A percentile compares a stretch with the other conserved stretches of the same genome.
Evolutionary conservation across 2,888 invertebrate genomes (phyloP).

Genomic region (Nysson spinosus): DNA sequence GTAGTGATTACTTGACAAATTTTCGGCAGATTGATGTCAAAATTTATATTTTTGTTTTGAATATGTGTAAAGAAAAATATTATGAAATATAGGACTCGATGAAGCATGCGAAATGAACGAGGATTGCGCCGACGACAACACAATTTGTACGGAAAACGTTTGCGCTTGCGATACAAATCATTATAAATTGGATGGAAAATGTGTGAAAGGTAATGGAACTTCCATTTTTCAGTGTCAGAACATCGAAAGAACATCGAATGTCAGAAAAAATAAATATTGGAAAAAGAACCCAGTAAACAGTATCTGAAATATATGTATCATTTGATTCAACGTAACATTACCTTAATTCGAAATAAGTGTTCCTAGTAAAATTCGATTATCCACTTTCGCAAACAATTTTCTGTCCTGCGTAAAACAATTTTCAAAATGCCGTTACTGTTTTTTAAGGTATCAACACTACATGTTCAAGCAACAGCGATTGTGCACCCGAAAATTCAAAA

Average conservation of each 20-base stretch:
- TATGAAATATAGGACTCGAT: conserved; percentile 47
- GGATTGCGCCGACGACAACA: conserved; percentile 45
- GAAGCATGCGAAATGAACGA: conserved; percentile 44
- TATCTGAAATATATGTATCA: too few species aligned
- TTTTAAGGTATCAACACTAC: conserved; percentile 51
- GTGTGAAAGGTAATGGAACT: conserved; percentile 51
- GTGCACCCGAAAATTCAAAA: conserved; percentile 38
- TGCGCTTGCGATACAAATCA: conserved; percentile 52
- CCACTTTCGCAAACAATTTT: too few species aligned
- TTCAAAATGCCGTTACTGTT: not conserved
- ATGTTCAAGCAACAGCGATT: conserved; percentile 41
- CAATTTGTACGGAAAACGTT: conserved; percentile 33
- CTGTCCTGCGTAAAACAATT: not conserved
- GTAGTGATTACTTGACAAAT: too few species aligned
- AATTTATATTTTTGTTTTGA: not conserved
- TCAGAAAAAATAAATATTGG: not conserved
- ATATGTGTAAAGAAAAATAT: too few species aligned
- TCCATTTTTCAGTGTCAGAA: too few species aligned
- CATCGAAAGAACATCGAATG: not conserved
- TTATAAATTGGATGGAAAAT: conserved; percentile 35
- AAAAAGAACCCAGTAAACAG: too few species aligned
- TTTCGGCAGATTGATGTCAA: too few species aligned
- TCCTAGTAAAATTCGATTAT: too few species aligned
- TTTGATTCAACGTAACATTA: too few species aligned
- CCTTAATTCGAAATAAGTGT: too few species aligned